These are phyloP conservation scores for Leuciscus idus DNA, from an alignment of 2,113 vertebrate genomes.

Conservation along the genomic window DNA sequence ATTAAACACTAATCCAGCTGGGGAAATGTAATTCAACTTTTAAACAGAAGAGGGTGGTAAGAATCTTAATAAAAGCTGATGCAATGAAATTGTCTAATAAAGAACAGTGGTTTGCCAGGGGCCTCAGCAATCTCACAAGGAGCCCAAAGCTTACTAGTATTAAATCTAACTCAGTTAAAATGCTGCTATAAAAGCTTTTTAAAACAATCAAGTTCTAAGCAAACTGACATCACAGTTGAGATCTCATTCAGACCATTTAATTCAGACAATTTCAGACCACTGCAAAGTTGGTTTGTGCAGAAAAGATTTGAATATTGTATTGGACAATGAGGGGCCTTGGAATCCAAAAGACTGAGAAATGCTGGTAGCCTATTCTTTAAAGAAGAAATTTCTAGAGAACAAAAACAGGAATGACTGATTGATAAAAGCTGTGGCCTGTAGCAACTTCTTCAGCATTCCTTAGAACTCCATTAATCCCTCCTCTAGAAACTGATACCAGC, in stretches of 20 bases:
- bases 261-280: background rate
- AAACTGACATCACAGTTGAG: background rate
- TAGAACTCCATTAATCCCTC: background rate
- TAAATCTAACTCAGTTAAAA: background rate
- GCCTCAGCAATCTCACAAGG: background rate
- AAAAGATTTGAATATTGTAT: background rate
- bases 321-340: too few relatives aligned
- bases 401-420: background rate
- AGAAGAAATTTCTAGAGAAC: background rate
- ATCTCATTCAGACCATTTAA: background rate
- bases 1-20: background rate
- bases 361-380: background rate
- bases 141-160: background rate
- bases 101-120: background rate
- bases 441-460: background rate
- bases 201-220: background rate
- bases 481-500: background rate
- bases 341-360: background rate
- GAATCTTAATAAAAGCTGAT: background rate
- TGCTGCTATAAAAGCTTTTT: background rate
- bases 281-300: background rate
- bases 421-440: background rate
- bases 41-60: slow-evolving; percentile 20
- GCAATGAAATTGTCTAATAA: background rate
- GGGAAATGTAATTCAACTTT: slow-evolving; percentile 5